phyloP scores from a whole-genome alignment of 2,113 vertebrate species.

The Penelope pileata region DNA sequence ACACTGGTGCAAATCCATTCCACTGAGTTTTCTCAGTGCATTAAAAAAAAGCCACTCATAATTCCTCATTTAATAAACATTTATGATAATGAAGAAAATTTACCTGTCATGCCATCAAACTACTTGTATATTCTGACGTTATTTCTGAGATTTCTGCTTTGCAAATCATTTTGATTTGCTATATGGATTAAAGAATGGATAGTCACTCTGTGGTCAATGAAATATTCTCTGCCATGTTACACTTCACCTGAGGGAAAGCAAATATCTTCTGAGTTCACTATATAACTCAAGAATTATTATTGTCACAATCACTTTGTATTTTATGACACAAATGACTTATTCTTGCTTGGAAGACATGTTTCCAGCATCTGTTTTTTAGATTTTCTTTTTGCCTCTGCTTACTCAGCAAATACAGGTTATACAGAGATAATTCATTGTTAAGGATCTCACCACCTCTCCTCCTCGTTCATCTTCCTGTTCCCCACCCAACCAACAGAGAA shows the following conservation, averaged over 20 bases:
- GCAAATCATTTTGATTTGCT: neutral
- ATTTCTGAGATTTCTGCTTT: neutral
- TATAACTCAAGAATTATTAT: neutral
- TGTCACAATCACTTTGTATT: neutral
- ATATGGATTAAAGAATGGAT: neutral
- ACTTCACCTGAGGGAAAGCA: neutral
- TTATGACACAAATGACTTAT: neutral
- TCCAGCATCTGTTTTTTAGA: neutral
- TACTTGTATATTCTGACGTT: neutral
- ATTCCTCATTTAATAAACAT: neutral
- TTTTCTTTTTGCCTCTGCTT: neutral
- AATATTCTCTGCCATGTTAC: neutral
- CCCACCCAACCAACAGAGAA: neutral
- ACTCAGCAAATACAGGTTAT: neutral
- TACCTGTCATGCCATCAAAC: neutral
- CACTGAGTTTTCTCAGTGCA: neutral
- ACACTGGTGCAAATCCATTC: neutral
- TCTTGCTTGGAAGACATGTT: neutral
- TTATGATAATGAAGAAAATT: conserved; percentile 5
- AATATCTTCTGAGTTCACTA: neutral
- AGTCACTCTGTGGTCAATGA: neutral
- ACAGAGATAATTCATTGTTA: neutral
- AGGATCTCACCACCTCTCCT: neutral
- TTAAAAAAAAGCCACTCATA: neutral
- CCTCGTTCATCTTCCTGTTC: neutral